These are phyloP conservation scores for Ceramica pisi DNA, from an alignment of 2,888 invertebrate genomes.

Conservation along the genomic window DNA sequence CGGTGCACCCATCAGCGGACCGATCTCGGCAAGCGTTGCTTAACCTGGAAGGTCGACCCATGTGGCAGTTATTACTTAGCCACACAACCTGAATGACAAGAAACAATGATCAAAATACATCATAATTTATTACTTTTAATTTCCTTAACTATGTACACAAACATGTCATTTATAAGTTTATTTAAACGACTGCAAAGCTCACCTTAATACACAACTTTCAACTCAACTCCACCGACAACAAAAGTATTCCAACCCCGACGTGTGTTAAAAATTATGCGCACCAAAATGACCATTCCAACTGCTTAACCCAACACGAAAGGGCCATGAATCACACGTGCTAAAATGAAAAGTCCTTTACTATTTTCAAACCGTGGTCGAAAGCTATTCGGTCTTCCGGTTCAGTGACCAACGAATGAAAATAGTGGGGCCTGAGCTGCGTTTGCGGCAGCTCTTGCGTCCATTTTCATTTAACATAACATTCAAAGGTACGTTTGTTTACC, in stretches of 20 bases:
- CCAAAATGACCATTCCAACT: slow-evolving; percentile 44
- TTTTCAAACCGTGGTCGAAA: slow-evolving; percentile 63
- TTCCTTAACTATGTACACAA: too few species aligned
- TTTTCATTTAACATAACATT: slow-evolving; percentile 67
- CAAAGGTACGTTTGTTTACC: slow-evolving; percentile 63
- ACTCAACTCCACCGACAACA: not conserved
- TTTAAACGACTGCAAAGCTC: not conserved
- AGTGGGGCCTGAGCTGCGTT: slow-evolving; percentile 50
- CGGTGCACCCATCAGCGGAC: too few species aligned
- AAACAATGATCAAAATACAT: too few species aligned
- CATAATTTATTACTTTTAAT: too few species aligned
- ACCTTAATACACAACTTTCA: not conserved
- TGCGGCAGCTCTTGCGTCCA: slow-evolving; percentile 55
- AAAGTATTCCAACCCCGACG: slow-evolving; percentile 9
- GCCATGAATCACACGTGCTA: slow-evolving; percentile 54
- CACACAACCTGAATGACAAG: too few species aligned
- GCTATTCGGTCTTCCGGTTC: slow-evolving; percentile 62
- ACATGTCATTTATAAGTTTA: not conserved
- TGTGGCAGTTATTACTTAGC: too few species aligned
- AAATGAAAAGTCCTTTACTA: slow-evolving; percentile 64
- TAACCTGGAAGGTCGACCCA: too few species aligned
- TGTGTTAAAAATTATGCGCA: slow-evolving; percentile 38
- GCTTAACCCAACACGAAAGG: slow-evolving; percentile 43
- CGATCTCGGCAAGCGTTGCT: too few species aligned
- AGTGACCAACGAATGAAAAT: slow-evolving; percentile 67